phyloP scores from a whole-genome alignment of 1,140 invertebrate genomes.

The Plectrocnemia conspersa region DNA sequence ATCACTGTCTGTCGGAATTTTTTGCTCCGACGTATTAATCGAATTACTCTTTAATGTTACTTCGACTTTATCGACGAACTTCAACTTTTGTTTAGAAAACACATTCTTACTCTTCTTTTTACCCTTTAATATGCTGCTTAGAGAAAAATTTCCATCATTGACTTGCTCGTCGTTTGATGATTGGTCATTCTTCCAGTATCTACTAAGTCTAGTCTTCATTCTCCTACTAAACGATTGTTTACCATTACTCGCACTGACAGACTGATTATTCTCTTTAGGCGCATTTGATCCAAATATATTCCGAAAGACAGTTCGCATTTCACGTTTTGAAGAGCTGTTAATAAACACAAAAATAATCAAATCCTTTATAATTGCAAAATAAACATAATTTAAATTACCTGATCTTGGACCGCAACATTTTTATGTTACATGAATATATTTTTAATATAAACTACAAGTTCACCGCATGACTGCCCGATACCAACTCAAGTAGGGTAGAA shows the following conservation, averaged over 20 bases:
- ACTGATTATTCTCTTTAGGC: neutral
- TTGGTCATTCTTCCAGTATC: neutral
- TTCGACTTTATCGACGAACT: neutral
- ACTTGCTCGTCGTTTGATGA: neutral
- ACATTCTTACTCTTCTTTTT: too few relatives aligned
- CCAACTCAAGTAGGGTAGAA: too few relatives aligned
- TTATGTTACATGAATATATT: too few relatives aligned
- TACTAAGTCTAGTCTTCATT: constrained; percentile 4
- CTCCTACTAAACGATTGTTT: constrained; percentile 5
- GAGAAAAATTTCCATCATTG: neutral
- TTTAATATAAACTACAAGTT: too few relatives aligned
- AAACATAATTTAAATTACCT: too few relatives aligned
- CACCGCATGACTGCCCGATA: too few relatives aligned
- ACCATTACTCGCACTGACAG: neutral
- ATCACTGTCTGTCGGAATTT: neutral
- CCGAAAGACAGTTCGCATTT: constrained; percentile 3
- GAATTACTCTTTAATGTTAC: too few relatives aligned
- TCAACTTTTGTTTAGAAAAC: neutral
- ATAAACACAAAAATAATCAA: neutral
- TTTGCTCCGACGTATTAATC: neutral
- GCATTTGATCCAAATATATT: neutral
- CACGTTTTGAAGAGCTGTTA: constrained; percentile 7
- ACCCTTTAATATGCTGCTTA: constrained; percentile 12
- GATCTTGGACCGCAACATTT: too few relatives aligned
- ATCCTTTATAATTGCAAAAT: neutral